Evolutionary conservation across 2,113 vertebrate species (phyloP), one percentile per base, ranked within the genome.

Genomic region (Nettapus auritus): DNA sequence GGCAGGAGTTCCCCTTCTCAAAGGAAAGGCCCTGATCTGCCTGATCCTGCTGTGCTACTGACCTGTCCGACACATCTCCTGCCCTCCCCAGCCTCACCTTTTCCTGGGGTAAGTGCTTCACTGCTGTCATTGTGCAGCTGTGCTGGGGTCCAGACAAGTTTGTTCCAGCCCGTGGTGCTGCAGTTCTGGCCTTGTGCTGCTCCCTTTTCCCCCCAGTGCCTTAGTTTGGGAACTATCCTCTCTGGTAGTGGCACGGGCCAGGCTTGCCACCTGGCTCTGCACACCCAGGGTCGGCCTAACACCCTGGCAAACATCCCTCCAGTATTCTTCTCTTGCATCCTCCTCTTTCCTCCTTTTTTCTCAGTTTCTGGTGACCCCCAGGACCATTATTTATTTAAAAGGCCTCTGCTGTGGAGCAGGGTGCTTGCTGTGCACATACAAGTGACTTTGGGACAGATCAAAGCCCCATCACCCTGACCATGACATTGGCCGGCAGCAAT

Each of bases 401-500:
- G 38, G 70, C 36, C 21, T 2, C 42, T 84, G 2, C 42, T 82
- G 38, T 8, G 62, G 56, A 0, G 0, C 74, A 18, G 14, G 34
- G 57, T 46, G 34, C 59, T 62, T 15, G 23, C 29, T 9, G n/a
- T 28, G 56, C 88, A 74, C 4, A 1, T 44, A 0, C 87, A 53
- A 3, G 42, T 23, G 52, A 21, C 38, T 48, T 22, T 9, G 55
- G 73, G 64, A 44, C 87, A 82, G 56, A 82, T 89, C 64, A 88
- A 89, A 89, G 83, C 40, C 34, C 55, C 7, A 20, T 78, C 84
- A 71, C 56, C 59, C 4, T 69, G 77, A 56, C 2, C 0, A 9
- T 86, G 81, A 81, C 91, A 90, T 19, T 2, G 69, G 83, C 86
- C 93, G 94, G 84, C 60, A 70, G 87, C 83, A 50, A 3, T 22